Evolutionary conservation across 2,113 vertebrate genomes (phyloP), one percentile per base, ranked within the genome.

Genomic region (Eurypyga helias): DNA sequence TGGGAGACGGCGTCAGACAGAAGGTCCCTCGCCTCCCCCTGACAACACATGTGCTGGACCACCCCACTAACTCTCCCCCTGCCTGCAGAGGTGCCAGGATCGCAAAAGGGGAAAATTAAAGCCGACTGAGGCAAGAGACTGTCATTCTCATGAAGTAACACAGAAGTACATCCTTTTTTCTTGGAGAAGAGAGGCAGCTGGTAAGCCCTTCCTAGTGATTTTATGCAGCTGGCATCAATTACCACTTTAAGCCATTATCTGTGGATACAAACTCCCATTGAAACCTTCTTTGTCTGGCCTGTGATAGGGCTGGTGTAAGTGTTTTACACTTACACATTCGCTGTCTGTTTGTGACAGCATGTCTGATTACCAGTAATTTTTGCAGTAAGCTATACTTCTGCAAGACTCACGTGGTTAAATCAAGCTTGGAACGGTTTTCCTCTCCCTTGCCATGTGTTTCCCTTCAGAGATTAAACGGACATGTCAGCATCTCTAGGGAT

Each of bases 181-280:
- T 92, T 90, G 83, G 58, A 87, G 57, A 60, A 84, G 36, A 55
- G 66, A 93, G 85, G 96, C 97, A 98, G 97, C 95, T 97, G 97
- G 93, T 88, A 64, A 92, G 49, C 66, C 80, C 60, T 80, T 85
- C 87, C 91, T 14, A 43, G 83, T 54, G 93, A 95, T 97, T 97
- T 89, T 94, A 96, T 80, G 96, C 97, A 98, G 97, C 97, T 96
- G 97, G 94, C 93, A 91, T 90, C 97, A 97, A 98, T 97, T 96
- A 98, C 91, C 92, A 97, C 96, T 97, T 92, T 91, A 95, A 96
- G 71, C 83, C 76, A 95, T 91, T 91, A 95, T 89, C 96, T 96
- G 51, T n/a, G 83, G 81, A 78, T 95, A 90, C 83, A 83, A 97
- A 93, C 54, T 87, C 88, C 75, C 94, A 91, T 2, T 96, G 97